Evolutionary conservation across 1,140 invertebrate genomes (phyloP).

Genomic region (Megathymus violae): DNA sequence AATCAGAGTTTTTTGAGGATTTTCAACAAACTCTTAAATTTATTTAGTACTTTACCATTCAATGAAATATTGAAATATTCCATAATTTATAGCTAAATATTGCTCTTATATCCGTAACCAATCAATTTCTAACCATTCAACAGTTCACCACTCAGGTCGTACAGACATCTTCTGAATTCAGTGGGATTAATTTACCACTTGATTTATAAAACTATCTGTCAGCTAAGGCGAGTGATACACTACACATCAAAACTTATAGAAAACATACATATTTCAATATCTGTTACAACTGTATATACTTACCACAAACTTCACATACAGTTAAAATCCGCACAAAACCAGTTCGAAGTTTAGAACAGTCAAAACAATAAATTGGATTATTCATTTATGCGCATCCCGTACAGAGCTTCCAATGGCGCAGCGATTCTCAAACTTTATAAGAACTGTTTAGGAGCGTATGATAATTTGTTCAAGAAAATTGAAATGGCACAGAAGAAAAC

Average conservation of each 20-base stretch:
- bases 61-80: too few relatives aligned
- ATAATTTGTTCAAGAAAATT: constrained; percentile 4
- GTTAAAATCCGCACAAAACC: constrained; percentile 41
- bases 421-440: constrained; percentile 12
- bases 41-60: too few relatives aligned
- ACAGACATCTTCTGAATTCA: too few relatives aligned
- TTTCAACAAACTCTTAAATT: too few relatives aligned
- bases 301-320: constrained; percentile 38
- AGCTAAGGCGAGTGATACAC: too few relatives aligned
- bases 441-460: neutral
- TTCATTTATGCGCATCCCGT: constrained; percentile 60
- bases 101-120: too few relatives aligned
- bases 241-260: neutral
- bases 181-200: too few relatives aligned
- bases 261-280: constrained; percentile 12
- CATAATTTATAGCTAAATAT: too few relatives aligned
- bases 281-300: constrained; percentile 35
- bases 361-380: constrained; percentile 58
- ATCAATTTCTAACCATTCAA: too few relatives aligned
- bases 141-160: too few relatives aligned
- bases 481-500: neutral
- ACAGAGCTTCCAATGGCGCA: constrained; percentile 42
- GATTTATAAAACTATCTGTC: too few relatives aligned
- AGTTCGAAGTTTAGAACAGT: constrained; percentile 42
- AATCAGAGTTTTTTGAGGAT: too few relatives aligned